phyloP scores from a whole-genome alignment of 2,888 invertebrate species.

The Cheilosia scutellata region DNA sequence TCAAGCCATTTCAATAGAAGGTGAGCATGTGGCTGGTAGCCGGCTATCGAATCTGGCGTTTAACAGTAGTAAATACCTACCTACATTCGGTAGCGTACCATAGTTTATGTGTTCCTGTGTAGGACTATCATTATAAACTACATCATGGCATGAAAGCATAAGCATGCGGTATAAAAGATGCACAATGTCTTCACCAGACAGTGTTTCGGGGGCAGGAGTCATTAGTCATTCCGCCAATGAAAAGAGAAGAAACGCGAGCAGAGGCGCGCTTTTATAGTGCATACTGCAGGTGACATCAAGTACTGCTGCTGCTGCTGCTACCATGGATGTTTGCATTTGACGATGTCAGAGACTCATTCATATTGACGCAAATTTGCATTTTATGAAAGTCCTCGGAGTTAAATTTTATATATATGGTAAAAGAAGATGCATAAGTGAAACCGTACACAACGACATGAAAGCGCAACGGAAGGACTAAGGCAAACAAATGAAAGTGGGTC shows the following conservation, averaged over 20 bases:
- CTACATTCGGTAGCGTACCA: slow-evolving; percentile 33
- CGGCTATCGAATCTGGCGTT: slow-evolving; percentile 19
- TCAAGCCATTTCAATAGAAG: slow-evolving; percentile 26
- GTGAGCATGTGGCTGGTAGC: slow-evolving; percentile 29
- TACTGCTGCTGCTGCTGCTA: slow-evolving; percentile 35
- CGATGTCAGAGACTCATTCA: slow-evolving; percentile 61
- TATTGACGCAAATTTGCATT: slow-evolving; percentile 74
- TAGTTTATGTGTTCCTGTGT: slow-evolving; percentile 20
- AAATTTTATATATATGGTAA: slow-evolving; percentile 72
- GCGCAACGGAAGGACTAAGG: slow-evolving; percentile 68
- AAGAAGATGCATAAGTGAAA: slow-evolving; percentile 74
- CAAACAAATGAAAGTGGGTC: slow-evolving; percentile 75
- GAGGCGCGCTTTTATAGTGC: slow-evolving; percentile 34
- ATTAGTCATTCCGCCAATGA: slow-evolving; percentile 61
- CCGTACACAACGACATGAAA: slow-evolving; percentile 70
- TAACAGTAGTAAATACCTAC: slow-evolving; percentile 41
- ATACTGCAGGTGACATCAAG: slow-evolving; percentile 58
- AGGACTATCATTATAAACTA: slow-evolving; percentile 17
- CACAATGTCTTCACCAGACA: slow-evolving; percentile 35
- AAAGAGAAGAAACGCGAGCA: slow-evolving; percentile 44
- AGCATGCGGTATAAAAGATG: slow-evolving; percentile 31
- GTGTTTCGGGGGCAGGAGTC: slow-evolving; percentile 50
- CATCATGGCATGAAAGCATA: slow-evolving; percentile 21
- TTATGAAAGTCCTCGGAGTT: slow-evolving; percentile 71
- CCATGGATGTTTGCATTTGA: slow-evolving; percentile 57